These are phyloP conservation scores for Penaeus monodon DNA, from an alignment of 2,888 invertebrate species.

Conservation along the genomic window DNA sequence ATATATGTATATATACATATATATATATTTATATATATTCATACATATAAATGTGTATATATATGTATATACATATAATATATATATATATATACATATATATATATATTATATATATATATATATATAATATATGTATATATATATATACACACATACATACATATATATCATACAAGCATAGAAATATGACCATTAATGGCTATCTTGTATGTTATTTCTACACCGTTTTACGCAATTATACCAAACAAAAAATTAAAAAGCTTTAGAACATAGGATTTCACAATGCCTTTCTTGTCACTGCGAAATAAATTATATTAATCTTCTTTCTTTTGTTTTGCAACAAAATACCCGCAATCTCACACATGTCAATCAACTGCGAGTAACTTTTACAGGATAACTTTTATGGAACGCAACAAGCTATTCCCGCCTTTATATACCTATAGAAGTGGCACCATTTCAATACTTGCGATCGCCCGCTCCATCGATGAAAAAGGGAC, in stretches of 20 bases:
- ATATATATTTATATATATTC: not conserved
- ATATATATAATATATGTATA: not conserved
- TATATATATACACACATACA: not conserved
- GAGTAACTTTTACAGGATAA: not conserved
- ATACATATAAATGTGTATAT: not conserved
- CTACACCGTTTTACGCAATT: too few relatives aligned
- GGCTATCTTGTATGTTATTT: not conserved
- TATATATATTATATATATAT: not conserved
- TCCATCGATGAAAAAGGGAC: not conserved
- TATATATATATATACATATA: too few relatives aligned
- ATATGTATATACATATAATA: not conserved
- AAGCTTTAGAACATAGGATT: too few relatives aligned
- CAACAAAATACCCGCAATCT: too few relatives aligned
- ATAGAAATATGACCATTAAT: not conserved
- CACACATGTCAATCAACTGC: not conserved
- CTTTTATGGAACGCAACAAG: constrained; percentile 7
- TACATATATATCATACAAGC: not conserved
- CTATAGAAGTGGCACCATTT: constrained; percentile 25
- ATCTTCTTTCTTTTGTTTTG: too few relatives aligned
- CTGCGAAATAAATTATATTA: too few relatives aligned
- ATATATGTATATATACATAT: not conserved
- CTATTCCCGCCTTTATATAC: constrained; percentile 39
- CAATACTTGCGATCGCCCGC: constrained; percentile 26
- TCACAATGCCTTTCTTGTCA: too few relatives aligned
- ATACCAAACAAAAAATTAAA: too few relatives aligned